phyloP scores from a whole-genome alignment of 2,113 vertebrate genomes.

The Mystacornis crossleyi region DNA sequence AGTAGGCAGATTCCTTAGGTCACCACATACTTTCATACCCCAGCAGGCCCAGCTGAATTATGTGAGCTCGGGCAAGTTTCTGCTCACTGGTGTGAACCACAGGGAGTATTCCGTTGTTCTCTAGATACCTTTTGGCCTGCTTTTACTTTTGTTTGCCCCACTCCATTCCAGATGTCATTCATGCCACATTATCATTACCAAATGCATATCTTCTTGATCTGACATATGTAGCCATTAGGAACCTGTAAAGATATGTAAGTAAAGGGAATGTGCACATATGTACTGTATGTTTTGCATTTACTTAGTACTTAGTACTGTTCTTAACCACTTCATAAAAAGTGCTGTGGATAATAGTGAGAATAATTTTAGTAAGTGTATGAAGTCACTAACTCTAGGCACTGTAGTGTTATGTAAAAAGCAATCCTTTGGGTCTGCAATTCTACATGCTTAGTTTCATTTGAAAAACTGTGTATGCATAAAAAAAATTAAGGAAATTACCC shows the following conservation, averaged over 20 bases:
- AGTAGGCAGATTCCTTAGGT: constrained; percentile 51
- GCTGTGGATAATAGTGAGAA: background rate
- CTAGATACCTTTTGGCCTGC: background rate
- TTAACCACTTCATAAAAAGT: background rate
- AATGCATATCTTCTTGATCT: background rate
- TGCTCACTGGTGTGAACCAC: background rate
- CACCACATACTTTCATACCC: constrained; percentile 2
- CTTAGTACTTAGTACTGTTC: background rate
- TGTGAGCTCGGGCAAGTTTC: background rate
- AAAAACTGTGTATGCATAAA: background rate
- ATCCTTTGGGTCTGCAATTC: background rate
- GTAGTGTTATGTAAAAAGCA: background rate
- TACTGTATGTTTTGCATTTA: background rate
- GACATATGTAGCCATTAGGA: background rate
- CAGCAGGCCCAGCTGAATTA: constrained; percentile 20
- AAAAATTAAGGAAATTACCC: background rate
- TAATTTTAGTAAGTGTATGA: background rate
- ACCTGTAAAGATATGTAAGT: background rate
- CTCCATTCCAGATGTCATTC: constrained; percentile 37
- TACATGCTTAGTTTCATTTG: background rate
- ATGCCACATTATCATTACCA: constrained; percentile 15
- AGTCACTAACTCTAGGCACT: background rate
- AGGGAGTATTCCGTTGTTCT: constrained; percentile 47
- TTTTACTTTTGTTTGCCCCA: constrained; percentile 28
- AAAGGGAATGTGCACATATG: background rate